These are phyloP conservation scores for Sarcoramphus papa DNA, from an alignment of 2,797 vertebrate genomes.

Conservation along the genomic window DNA sequence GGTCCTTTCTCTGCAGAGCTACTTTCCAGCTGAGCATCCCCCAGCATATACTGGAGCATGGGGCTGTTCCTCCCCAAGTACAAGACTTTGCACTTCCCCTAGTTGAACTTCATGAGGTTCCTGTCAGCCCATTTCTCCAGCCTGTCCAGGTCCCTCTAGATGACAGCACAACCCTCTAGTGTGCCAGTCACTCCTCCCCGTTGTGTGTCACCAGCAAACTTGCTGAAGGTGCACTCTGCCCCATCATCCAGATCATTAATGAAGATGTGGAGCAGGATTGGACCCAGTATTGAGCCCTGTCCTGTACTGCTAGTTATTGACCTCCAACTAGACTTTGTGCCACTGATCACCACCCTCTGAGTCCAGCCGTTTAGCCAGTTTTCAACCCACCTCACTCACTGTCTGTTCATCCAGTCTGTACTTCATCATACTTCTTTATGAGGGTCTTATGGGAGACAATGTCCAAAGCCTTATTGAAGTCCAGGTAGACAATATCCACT, in stretches of 20 bases:
- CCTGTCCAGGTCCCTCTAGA: neutral
- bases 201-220: neutral
- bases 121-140: neutral
- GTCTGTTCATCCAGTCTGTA: neutral
- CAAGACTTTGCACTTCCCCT: neutral
- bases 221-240: neutral
- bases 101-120: neutral
- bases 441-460: neutral
- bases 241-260: neutral
- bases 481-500: neutral
- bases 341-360: neutral
- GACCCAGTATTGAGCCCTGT: neutral
- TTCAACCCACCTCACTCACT: neutral
- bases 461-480: neutral
- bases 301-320: neutral
- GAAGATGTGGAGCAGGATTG: neutral
- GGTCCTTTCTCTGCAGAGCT: neutral
- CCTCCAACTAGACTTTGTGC: neutral
- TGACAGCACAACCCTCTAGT: neutral
- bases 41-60: neutral
- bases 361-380: neutral
- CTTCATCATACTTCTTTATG: neutral
- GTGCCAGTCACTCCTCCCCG: neutral
- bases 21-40: neutral
- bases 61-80: neutral